Conservation (phyloP, 1,140 invertebrate genomes). For the Megalonaias nervosa region DNA sequence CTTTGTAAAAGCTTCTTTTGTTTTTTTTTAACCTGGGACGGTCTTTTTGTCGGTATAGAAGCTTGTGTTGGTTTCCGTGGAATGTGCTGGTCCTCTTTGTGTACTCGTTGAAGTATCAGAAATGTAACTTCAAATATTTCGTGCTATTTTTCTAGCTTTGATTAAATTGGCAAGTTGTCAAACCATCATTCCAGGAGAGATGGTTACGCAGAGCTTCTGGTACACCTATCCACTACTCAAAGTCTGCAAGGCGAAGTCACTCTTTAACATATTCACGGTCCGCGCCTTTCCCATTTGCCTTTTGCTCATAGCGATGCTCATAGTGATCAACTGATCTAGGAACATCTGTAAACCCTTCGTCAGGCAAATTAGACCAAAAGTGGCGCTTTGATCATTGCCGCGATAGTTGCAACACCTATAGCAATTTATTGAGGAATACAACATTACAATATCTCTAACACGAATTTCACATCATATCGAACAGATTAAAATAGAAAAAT, state of each 20-base stretch:
- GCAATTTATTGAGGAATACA: too few relatives aligned
- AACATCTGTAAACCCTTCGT: slow-evolving; percentile 43
- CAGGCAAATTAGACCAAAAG: slow-evolving; percentile 28
- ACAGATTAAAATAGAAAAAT: slow-evolving; percentile 5
- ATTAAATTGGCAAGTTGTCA: slow-evolving; percentile 44
- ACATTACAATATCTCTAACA: too few relatives aligned
- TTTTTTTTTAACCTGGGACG: slow-evolving; percentile 20
- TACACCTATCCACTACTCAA: slow-evolving; percentile 38
- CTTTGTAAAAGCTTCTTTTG: too few relatives aligned
- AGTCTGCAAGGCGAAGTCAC: slow-evolving; percentile 37
- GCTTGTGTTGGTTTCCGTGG: slow-evolving; percentile 40
- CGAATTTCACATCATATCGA: slow-evolving; percentile 30
- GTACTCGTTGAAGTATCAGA: slow-evolving; percentile 30
- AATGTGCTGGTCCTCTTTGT: slow-evolving; percentile 45
- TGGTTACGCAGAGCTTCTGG: slow-evolving; percentile 38
- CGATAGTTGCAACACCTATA: too few relatives aligned
- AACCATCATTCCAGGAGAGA: slow-evolving; percentile 37
- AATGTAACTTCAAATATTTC: slow-evolving; percentile 39
- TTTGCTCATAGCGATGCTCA: slow-evolving; percentile 38
- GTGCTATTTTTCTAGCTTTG: slow-evolving; percentile 38
- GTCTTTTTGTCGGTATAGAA: slow-evolving; percentile 26
- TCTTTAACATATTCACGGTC: slow-evolving; percentile 40
- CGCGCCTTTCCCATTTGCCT: slow-evolving; percentile 33
- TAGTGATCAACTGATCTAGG: slow-evolving; percentile 42
- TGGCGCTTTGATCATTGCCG: too few relatives aligned